Evolutionary conservation across 2,888 invertebrate species (phyloP), one percentile per base, ranked within the genome.

Genomic region (Elegia similella): DNA sequence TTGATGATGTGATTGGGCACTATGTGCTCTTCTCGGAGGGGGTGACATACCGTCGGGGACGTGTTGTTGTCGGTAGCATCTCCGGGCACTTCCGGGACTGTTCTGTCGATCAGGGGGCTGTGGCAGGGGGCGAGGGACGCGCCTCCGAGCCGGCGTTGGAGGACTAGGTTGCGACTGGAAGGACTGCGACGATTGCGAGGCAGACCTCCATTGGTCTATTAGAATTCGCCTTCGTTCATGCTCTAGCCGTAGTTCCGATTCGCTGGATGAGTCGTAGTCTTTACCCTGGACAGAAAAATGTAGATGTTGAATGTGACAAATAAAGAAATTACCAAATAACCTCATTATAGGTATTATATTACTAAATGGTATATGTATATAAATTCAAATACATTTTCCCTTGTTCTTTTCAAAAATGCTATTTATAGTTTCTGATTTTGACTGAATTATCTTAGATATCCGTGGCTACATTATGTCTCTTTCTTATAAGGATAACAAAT

Each of bases 191-290:
- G 92, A 93, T 59, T 93, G 84, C 60, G 95, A 95, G 2, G 95
- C 94, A 38, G 95, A 93, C 68, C 95, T 95, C 96, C 96, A 96
- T 75, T 95, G 94, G 62, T 95, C 94, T 61, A 96, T 92, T 44
- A 96, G 86, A 13, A 93, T 90, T 66, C 93, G 93, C 60, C 95
- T 91, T 57, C 95, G 93, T 58, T 95, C 95, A 54, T 93, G 93
- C 75, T 95, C 95, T 70, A 94, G 78, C 48, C 93, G 93, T 53
- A 94, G 92, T 88, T 96, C 96, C 57, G 94, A 94, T 84, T 96
- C 96, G 79, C 95, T 95, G 59, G 93, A 92, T 7, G 95, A 95
- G 76, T 96, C 96, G 81, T 96, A 96, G 78, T 96, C 96, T 63
- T 95, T 95, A 59, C 96, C 96, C 96, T 96, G 84, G 7, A 57